Evolutionary conservation across 1,140 invertebrate genomes (phyloP).

Genomic region (Nasonia vitripennis): DNA sequence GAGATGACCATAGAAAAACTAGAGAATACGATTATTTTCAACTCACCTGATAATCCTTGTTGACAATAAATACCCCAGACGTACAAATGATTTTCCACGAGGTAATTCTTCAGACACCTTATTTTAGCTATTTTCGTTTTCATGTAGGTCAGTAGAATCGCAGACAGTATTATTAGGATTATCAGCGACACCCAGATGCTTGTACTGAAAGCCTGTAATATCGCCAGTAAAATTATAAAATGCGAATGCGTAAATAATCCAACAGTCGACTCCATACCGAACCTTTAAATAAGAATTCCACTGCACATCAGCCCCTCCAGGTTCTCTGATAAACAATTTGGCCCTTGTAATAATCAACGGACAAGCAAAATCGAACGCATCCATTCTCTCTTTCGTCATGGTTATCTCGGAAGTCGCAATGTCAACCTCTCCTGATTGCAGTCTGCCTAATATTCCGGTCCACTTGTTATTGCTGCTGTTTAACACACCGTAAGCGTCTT

Average conservation of each 20-base stretch:
- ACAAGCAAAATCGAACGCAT: constrained; percentile 61
- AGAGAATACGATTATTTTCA: neutral
- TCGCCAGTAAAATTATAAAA: neutral
- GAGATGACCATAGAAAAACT: neutral
- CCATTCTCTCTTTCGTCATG: constrained; percentile 56
- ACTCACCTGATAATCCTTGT: constrained; percentile 60
- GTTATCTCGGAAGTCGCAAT: constrained; percentile 61
- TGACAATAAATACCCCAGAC: constrained; percentile 64
- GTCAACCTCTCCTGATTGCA: constrained; percentile 55
- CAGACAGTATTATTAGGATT: constrained; percentile 49
- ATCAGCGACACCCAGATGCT: constrained; percentile 58
- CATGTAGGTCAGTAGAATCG: constrained; percentile 57
- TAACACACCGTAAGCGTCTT: constrained; percentile 55
- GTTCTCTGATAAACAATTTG: constrained; percentile 59
- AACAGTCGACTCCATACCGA: neutral
- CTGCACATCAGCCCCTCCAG: constrained; percentile 43
- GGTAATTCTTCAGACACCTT: constrained; percentile 27
- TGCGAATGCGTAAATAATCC: neutral
- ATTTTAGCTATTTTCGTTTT: constrained; percentile 45
- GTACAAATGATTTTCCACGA: constrained; percentile 56
- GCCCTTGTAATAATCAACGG: constrained; percentile 58
- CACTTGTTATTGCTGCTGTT: constrained; percentile 51
- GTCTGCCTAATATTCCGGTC: constrained; percentile 61
- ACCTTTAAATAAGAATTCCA: constrained; percentile 64
- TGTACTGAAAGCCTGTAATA: constrained; percentile 52